Evolutionary conservation across 2,113 vertebrate genomes (phyloP).

Genomic region (Ctenomys sociabilis): DNA sequence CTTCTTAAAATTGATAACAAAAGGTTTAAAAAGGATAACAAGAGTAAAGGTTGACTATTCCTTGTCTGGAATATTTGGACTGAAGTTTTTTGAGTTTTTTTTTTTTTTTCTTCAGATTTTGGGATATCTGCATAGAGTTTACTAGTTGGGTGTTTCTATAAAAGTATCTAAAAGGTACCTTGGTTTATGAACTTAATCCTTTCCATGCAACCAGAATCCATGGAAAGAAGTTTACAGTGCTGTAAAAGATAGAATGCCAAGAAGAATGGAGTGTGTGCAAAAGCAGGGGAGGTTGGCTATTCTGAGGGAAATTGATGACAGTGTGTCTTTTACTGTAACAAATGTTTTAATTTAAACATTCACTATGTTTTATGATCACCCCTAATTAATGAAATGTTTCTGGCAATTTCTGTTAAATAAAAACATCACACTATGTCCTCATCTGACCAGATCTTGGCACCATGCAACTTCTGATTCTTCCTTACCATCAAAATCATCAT

Average conservation of each 20-base stretch:
- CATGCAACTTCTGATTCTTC: not conserved
- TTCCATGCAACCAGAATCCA: not conserved
- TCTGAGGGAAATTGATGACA: not conserved
- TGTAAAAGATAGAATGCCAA: not conserved
- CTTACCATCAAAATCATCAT: not conserved
- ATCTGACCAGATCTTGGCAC: not conserved
- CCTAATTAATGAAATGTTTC: not conserved
- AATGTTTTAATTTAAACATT: not conserved
- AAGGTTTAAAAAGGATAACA: not conserved
- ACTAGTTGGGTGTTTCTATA: too few species aligned
- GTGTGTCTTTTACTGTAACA: not conserved
- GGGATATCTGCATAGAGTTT: not conserved
- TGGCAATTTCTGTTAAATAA: not conserved
- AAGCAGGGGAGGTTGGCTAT: not conserved
- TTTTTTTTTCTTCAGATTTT: not conserved
- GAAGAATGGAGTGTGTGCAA: not conserved
- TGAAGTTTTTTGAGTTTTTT: not conserved
- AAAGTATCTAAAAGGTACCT: not conserved
- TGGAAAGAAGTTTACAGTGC: not conserved
- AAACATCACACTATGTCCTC: not conserved
- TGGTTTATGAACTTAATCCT: not conserved
- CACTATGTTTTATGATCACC: not conserved
- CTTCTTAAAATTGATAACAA: not conserved
- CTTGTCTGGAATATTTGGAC: not conserved
- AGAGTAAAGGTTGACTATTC: not conserved